Conservation (phyloP, 2,797 vertebrate species). For the Chaetophractus vellerosus region DNA sequence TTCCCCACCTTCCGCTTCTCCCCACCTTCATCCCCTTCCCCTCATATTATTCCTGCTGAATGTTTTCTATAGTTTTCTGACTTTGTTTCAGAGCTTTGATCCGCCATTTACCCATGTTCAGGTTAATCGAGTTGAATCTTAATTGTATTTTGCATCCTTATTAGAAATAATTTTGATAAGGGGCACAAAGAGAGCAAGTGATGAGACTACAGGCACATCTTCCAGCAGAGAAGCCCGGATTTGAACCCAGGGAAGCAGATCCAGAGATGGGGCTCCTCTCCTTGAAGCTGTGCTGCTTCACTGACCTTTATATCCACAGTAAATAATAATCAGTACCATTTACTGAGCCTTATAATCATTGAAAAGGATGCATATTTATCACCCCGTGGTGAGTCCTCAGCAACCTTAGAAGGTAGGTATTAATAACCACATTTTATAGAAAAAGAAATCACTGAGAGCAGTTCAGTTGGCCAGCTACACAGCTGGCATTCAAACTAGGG, state of each 20-base stretch:
- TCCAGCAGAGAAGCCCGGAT: neutral
- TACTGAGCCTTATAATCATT: neutral
- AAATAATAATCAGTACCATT: neutral
- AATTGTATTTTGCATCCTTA: conserved; percentile 6
- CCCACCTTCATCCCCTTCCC: rapidly evolving
- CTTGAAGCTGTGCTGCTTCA: neutral
- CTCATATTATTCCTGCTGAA: neutral
- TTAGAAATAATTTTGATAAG: neutral
- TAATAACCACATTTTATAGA: conserved; percentile 8
- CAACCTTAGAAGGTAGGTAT: neutral
- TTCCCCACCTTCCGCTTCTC: neutral
- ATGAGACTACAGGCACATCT: neutral
- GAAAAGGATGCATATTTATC: neutral
- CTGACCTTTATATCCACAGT: neutral
- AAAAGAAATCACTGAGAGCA: neutral
- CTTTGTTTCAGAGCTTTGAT: conserved; percentile 23
- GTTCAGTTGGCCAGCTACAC: neutral
- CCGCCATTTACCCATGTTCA: neutral
- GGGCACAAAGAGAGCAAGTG: neutral
- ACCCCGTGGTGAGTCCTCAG: neutral
- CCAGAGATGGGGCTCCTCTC: neutral
- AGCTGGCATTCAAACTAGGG: neutral
- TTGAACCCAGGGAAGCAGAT: neutral
- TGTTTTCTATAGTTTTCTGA: neutral
- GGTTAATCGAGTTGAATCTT: neutral